A percentile compares a stretch with the other conserved stretches of the same genome.
Conservation (phyloP, 1,140 invertebrate genomes). For the Pinna nobilis region DNA sequence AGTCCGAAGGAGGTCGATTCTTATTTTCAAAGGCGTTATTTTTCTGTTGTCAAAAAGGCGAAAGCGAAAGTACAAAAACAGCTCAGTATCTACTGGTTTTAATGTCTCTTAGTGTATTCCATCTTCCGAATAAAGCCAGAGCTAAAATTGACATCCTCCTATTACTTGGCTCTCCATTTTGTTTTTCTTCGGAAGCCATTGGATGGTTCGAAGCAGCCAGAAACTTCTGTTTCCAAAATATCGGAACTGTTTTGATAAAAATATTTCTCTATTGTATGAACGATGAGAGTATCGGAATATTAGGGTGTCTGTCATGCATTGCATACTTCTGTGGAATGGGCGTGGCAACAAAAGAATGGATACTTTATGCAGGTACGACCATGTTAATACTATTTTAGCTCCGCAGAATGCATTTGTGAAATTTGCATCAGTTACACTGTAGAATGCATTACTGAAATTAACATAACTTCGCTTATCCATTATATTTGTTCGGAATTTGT, state of each 20-base stretch:
- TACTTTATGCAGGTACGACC: not conserved
- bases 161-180: constrained; percentile 2
- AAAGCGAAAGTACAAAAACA: too few species aligned
- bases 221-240: not conserved
- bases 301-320: not conserved
- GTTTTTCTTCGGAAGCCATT: constrained; percentile 7
- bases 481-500: too few species aligned
- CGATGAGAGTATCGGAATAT: constrained; percentile 1
- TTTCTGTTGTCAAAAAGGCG: not conserved
- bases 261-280: not conserved
- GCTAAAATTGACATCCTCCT: not conserved
- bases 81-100: not conserved
- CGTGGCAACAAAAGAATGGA: not conserved
- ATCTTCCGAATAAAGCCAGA: not conserved
- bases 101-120: not conserved
- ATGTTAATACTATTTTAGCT: not conserved
- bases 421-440: too few species aligned
- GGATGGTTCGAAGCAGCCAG: not conserved
- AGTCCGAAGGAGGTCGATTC: not conserved
- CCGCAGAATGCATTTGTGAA: too few species aligned
- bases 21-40: not conserved
- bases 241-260: not conserved
- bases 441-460: too few species aligned
- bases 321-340: not conserved
- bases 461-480: too few species aligned